A percentile compares a stretch with the other conserved stretches of the same genome.
phyloP scores from a whole-genome alignment of 1,140 invertebrate species.

The Callitettix versicolor region DNA sequence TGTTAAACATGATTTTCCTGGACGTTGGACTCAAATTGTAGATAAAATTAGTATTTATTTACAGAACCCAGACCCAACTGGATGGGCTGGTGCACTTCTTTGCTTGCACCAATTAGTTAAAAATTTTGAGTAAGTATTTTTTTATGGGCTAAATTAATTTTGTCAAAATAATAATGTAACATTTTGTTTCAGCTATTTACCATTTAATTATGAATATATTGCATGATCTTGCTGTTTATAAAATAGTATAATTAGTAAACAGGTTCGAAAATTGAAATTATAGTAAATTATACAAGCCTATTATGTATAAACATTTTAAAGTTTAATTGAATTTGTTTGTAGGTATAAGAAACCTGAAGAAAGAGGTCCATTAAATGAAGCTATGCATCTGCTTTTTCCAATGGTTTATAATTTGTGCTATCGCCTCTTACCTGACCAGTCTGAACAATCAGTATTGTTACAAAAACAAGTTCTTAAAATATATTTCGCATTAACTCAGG shows the following conservation, averaged over 20 bases:
- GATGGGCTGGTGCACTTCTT: slow-evolving; percentile 85
- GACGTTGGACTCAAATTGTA: slow-evolving; percentile 87
- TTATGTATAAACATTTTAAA: no score
- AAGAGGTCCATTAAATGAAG: slow-evolving; percentile 77
- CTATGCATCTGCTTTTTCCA: slow-evolving; percentile 88
- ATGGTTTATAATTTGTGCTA: slow-evolving; percentile 80
- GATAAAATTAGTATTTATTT: slow-evolving; percentile 85
- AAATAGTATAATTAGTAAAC: no score
- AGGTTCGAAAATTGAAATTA: no score
- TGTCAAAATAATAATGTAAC: no score
- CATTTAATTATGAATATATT: no score
- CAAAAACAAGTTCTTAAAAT: slow-evolving; percentile 97
- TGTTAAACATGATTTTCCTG: slow-evolving; percentile 92
- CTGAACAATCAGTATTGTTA: slow-evolving; percentile 75
- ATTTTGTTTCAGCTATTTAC: background rate
- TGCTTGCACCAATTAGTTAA: slow-evolving; percentile 92
- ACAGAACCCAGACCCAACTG: slow-evolving; percentile 67
- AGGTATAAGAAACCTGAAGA: slow-evolving; percentile 86
- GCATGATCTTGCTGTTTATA: no score
- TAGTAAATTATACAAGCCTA: no score
- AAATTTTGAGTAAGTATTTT: slow-evolving; percentile 70
- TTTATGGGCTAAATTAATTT: no score
- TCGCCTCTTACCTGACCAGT: slow-evolving; percentile 69
- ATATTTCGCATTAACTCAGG: slow-evolving; percentile 87
- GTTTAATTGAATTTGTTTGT: no score